These are phyloP conservation scores for Caenorhabditis brenneri DNA, from an alignment of 1,140 invertebrate genomes.

Conservation along the genomic window DNA sequence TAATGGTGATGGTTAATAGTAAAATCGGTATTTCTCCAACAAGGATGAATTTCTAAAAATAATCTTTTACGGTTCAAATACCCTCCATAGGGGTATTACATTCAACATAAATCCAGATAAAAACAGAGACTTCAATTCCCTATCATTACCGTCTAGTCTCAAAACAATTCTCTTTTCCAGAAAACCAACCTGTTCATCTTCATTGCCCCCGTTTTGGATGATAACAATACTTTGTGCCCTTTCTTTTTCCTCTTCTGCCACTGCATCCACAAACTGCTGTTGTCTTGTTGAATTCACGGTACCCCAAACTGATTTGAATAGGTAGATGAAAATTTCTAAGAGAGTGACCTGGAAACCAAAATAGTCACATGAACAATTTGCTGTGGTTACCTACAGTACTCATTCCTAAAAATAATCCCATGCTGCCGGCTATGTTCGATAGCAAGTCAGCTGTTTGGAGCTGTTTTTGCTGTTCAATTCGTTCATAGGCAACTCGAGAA, in stretches of 20 bases:
- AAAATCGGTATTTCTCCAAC: too few relatives aligned
- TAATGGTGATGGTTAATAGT: too few relatives aligned
- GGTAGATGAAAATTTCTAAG: slow-evolving; percentile 56
- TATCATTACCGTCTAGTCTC: too few relatives aligned
- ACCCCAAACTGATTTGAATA: slow-evolving; percentile 58
- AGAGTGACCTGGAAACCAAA: slow-evolving; percentile 36
- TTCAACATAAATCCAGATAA: too few relatives aligned
- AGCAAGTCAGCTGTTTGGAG: slow-evolving; percentile 54
- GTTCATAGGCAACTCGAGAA: slow-evolving; percentile 44
- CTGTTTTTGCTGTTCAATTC: slow-evolving; percentile 55
- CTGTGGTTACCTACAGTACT: slow-evolving; percentile 42
- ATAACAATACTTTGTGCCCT: slow-evolving; percentile 52
- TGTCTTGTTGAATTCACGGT: slow-evolving; percentile 56
- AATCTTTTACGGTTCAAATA: too few relatives aligned
- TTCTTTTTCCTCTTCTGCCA: slow-evolving; percentile 53
- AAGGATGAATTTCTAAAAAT: too few relatives aligned
- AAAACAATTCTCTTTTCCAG: not conserved
- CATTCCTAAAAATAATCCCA: slow-evolving; percentile 57
- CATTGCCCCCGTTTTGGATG: slow-evolving; percentile 43
- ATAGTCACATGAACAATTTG: not conserved
- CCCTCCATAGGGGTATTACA: too few relatives aligned
- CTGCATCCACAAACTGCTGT: slow-evolving; percentile 51
- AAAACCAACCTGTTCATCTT: slow-evolving; percentile 14
- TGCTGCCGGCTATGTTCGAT: slow-evolving; percentile 52
- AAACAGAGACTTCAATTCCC: too few relatives aligned